A percentile compares a stretch with the other conserved stretches of the same genome.
These are phyloP conservation scores for Kryptolebias marmoratus DNA, from an alignment of 2,113 vertebrate genomes.

Conservation along the genomic window DNA sequence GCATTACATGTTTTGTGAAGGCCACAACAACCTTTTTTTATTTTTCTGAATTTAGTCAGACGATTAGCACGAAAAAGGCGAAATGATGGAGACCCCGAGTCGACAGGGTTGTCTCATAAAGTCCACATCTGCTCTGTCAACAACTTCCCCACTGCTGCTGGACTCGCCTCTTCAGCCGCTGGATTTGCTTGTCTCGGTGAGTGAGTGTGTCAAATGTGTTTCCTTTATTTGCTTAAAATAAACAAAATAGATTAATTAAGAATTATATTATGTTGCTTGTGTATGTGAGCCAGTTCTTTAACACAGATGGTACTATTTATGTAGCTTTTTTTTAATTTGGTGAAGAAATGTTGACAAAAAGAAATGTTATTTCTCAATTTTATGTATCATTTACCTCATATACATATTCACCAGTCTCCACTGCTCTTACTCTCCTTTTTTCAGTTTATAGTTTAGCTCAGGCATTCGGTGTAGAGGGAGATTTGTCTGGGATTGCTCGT, in stretches of 20 bases:
- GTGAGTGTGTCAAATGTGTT: constrained; percentile 16
- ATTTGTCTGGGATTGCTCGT: constrained; percentile 91
- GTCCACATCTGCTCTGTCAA: constrained; percentile 92
- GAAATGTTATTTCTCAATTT: neutral
- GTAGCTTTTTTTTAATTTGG: neutral
- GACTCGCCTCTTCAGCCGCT: constrained; percentile 92
- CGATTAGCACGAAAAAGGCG: constrained; percentile 86
- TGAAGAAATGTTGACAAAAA: neutral
- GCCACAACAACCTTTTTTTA: neutral
- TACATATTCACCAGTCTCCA: neutral
- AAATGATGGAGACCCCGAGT: constrained; percentile 46
- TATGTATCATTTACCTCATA: neutral
- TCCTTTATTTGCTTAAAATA: too few species aligned
- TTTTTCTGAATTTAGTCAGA: constrained; percentile 80
- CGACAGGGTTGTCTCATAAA: constrained; percentile 80
- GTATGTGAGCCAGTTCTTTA: neutral
- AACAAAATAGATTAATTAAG: too few species aligned
- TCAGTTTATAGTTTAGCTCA: constrained; percentile 87
- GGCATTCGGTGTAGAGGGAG: constrained; percentile 86
- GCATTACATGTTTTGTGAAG: neutral
- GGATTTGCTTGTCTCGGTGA: constrained; percentile 95
- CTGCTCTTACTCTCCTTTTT: neutral
- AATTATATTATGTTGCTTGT: too few species aligned
- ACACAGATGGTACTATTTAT: too few species aligned
- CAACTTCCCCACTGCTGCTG: constrained; percentile 95